Conservation (phyloP, 1,140 invertebrate species). For the Bombus impatiens region DNA sequence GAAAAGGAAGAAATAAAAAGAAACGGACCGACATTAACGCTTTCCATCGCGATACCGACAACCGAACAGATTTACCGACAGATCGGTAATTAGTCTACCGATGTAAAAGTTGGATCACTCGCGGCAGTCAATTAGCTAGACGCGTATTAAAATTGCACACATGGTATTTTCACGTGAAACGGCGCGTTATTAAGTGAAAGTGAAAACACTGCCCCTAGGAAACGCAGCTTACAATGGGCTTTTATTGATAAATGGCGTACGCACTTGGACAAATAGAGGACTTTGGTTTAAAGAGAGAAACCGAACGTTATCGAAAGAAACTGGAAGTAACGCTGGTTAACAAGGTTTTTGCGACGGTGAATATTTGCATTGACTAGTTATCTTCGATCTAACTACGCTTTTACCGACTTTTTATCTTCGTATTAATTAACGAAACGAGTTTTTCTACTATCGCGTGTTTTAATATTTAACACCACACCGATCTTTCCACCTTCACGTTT, state of each 20-base stretch:
- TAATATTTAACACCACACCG: too few relatives aligned
- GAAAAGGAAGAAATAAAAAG: not conserved
- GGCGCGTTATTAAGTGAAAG: slow-evolving; percentile 14
- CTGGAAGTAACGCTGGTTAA: not conserved
- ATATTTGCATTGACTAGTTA: too few relatives aligned
- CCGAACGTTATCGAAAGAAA: too few relatives aligned
- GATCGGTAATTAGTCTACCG: not conserved
- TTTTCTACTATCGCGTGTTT: too few relatives aligned
- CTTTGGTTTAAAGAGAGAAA: not conserved
- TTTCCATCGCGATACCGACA: not conserved
- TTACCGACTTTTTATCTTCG: too few relatives aligned
- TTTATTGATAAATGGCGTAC: not conserved
- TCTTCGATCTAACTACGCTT: too few relatives aligned
- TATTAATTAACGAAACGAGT: too few relatives aligned
- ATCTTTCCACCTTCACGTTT: too few relatives aligned
- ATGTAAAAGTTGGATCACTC: not conserved
- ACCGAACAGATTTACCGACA: not conserved
- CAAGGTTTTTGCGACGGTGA: too few relatives aligned
- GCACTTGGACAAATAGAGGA: not conserved
- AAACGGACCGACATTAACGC: too few relatives aligned
- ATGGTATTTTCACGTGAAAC: not conserved
- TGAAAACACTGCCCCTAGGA: not conserved
- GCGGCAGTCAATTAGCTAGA: not conserved
- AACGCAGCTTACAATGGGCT: not conserved
- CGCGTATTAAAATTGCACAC: not conserved